These are phyloP conservation scores for Drosophila sordidula DNA, from an alignment of 2,888 invertebrate genomes.

Conservation along the genomic window DNA sequence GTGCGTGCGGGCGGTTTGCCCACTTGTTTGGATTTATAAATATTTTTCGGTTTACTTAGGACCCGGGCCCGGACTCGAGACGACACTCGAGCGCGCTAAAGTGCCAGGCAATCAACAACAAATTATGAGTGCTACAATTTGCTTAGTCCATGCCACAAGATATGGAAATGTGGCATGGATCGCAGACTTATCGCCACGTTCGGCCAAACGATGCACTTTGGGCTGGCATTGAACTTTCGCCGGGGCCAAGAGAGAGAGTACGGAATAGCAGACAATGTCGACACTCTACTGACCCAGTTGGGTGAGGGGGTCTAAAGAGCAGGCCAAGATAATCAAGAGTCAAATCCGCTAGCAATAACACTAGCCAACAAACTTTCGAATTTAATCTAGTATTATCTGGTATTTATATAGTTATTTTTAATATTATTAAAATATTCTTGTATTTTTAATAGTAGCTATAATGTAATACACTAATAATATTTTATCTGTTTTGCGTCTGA, in stretches of 20 bases:
- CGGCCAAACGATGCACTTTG: conserved; percentile 52
- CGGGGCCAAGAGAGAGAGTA: conserved; percentile 1
- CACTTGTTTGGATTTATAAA: conserved; percentile 80
- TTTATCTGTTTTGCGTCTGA: too few species aligned
- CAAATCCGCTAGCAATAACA: conserved; percentile 61
- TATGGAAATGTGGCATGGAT: conserved; percentile 45
- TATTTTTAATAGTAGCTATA: too few species aligned
- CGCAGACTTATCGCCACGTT: conserved; percentile 36
- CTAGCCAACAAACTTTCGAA: conserved; percentile 5
- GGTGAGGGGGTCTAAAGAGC: conserved; percentile 25
- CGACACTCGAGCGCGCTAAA: conserved; percentile 48
- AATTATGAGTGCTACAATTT: conserved; percentile 80
- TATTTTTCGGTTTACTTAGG: conserved; percentile 70
- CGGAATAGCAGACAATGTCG: conserved; percentile 55
- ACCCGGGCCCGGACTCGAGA: conserved; percentile 25
- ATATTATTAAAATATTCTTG: too few species aligned
- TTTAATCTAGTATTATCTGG: too few species aligned
- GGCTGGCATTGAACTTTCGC: conserved; percentile 74
- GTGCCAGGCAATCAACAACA: conserved; percentile 81
- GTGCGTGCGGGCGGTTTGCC: neutral
- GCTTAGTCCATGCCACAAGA: conserved; percentile 35
- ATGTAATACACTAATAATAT: too few species aligned
- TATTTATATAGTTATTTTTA: too few species aligned
- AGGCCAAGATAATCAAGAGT: conserved; percentile 62
- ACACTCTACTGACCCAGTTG: conserved; percentile 78